Base-by-base conservation (phyloP, 2,797 vertebrate genomes). In the Sebastes diploproa region DNA sequence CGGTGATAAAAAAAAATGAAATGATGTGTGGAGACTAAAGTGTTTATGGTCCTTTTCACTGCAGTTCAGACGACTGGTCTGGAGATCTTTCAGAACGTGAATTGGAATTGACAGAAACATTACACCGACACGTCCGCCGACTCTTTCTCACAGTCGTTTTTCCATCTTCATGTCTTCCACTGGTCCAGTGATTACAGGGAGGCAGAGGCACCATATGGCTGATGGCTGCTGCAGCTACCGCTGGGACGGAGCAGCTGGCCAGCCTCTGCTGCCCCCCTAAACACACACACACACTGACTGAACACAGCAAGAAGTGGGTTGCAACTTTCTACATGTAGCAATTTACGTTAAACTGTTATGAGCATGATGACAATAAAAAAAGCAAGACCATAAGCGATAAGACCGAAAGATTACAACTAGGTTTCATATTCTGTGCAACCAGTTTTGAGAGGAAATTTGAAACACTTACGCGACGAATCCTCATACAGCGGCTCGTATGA, bases 201-300 rank as follows among this genome's bases (percentile, higher is more conserved):
- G 50, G 30, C 84, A 30, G 71, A 80, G 55, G 69, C 76, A 77
- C 46, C 82, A 86, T 86, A 81, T 85, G 85, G 84, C 64, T 65
- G 65, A 75, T 27, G 69, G 69, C 73, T 82, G 83, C 78, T 59
- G 56, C 69, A 66, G 80, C 67, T 34, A 78, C 78, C 32, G 64
- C 85, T 69, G 84, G 73, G 69, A 83, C 59, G 34, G 62, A 70
- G 69, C 86, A 89, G 87, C 88, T 85, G 87, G 64, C 56, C 72
- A 22, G 29, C 25, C 23, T 36, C 46, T 50, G 46, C 42, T 50
- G 42, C 42, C 36, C 36, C 36, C 36, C 0, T 36, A 25, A 25
- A 36, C 12, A 36, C 34, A 36, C 34, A 36, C 23, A 12, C 34
- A 36, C 23, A 18, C 20, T 52, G 18, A 52, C 20, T 52, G 50